Evolutionary conservation across 2,888 invertebrate genomes (phyloP).

Genomic region (Trichopoda pennipes): DNA sequence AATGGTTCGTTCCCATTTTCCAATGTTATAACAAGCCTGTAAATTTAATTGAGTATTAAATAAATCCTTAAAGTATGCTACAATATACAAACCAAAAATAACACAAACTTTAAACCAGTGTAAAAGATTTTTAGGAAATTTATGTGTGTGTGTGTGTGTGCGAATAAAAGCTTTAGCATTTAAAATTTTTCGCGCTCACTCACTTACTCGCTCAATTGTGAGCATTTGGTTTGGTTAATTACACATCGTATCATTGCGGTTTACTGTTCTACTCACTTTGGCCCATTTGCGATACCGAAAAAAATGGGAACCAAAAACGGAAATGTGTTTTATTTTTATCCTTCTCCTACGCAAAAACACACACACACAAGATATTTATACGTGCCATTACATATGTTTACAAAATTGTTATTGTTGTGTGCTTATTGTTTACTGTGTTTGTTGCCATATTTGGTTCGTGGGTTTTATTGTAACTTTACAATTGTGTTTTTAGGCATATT

Average conservation of each 20-base stretch:
- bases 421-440: not conserved
- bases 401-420: not conserved
- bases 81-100: too few relatives aligned
- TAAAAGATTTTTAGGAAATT: not conserved
- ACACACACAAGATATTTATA: not conserved
- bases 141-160: not conserved
- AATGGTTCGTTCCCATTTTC: conserved; percentile 24
- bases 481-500: conserved; percentile 30
- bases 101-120: not conserved
- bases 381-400: not conserved
- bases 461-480: conserved; percentile 28
- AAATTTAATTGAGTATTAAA: conserved; percentile 35
- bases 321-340: conserved; percentile 23
- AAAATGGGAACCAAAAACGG: conserved; percentile 12
- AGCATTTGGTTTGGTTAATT: conserved; percentile 65
- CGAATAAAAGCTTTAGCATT: not conserved
- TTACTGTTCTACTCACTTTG: conserved; percentile 32
- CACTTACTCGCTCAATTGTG: conserved; percentile 39
- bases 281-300: not conserved
- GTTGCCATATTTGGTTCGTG: conserved; percentile 16
- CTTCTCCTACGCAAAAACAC: not conserved
- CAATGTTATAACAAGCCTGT: conserved; percentile 21
- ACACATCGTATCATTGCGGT: conserved; percentile 64
- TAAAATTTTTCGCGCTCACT: conserved; percentile 30
- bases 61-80: conserved; percentile 24